These are phyloP conservation scores for Microtus oregoni DNA, from an alignment of 2,113 vertebrate genomes.

Conservation along the genomic window DNA sequence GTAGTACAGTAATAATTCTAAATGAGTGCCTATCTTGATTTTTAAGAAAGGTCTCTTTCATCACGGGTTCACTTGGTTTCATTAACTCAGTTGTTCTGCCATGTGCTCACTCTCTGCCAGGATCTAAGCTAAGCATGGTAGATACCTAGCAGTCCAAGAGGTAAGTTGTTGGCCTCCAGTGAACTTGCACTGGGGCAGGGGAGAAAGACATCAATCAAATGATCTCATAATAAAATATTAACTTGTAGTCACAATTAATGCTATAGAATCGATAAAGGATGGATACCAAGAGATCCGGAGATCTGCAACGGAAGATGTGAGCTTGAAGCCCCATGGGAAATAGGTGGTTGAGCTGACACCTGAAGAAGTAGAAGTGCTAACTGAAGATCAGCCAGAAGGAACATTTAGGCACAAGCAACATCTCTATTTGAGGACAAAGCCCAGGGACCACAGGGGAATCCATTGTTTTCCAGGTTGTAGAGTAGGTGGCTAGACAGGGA, in stretches of 20 bases:
- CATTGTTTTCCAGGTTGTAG: background rate
- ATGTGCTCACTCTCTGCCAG: background rate
- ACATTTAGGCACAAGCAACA: background rate
- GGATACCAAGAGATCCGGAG: background rate
- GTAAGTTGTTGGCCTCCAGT: background rate
- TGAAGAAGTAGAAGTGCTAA: constrained; percentile 36
- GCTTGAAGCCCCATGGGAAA: background rate
- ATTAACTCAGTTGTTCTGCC: background rate
- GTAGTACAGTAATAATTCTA: background rate
- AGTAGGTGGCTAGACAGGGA: background rate
- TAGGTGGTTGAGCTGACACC: background rate
- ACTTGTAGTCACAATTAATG: background rate
- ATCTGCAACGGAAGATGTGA: no score
- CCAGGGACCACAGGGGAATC: background rate
- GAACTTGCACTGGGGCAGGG: background rate
- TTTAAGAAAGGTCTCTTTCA: background rate
- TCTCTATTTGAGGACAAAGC: background rate
- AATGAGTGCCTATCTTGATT: background rate
- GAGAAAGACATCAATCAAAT: background rate
- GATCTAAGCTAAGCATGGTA: background rate
- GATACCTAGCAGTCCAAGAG: background rate
- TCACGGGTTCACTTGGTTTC: background rate
- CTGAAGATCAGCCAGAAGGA: background rate
- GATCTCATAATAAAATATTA: background rate
- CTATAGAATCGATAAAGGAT: background rate